Base-by-base conservation (phyloP, 2,888 invertebrate species). In the Celastrina argiolus region DNA sequence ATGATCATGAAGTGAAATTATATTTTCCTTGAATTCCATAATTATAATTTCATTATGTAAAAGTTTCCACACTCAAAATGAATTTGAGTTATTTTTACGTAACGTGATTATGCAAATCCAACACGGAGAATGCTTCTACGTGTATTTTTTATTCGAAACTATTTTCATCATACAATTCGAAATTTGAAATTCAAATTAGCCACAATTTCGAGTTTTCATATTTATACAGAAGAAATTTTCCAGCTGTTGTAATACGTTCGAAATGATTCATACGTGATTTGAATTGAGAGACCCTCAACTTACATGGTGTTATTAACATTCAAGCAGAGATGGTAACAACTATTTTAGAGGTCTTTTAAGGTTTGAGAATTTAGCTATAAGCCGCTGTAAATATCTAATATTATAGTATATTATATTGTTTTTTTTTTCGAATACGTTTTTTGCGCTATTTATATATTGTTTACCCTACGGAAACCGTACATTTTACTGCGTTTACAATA, bases 51-150 rank as follows among this genome's bases (percentile, higher is more conserved):
- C 8, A 51, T 51, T 51, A 51, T 26, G 51, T 51, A 51, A 51
- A 51, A 22, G 51, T 51, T 51, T 51, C 51, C 51, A 51, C 51
- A 51, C 26, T n/a, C 41, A 26, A 51, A 51, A 26, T 51, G 22
- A 51, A 51, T 51, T 5, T 12, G 51, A 51, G 51, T 51, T 26
- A 51, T 51, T 26, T 51, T 51, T 22, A 51, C 36, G 36, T 36
- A 36, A 36, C 36, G 36, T 36, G 2, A 51, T 51, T 51, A 51
- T 26, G 51, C 51, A 22, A 51, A 51, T 51, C 22, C 51, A 18
- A 22, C 45, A n/a, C 22, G 51, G 36, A 51, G 22, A 51, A 51
- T 51, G 51, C 22, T 51, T 18, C 45, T 12, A 51, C 51, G 51
- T 22, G 22, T 51, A 51, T 51, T 22, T 51, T 51, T 51, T 12